These are phyloP conservation scores for Vandiemenella viatica DNA, from an alignment of 2,888 invertebrate genomes.

Conservation along the genomic window DNA sequence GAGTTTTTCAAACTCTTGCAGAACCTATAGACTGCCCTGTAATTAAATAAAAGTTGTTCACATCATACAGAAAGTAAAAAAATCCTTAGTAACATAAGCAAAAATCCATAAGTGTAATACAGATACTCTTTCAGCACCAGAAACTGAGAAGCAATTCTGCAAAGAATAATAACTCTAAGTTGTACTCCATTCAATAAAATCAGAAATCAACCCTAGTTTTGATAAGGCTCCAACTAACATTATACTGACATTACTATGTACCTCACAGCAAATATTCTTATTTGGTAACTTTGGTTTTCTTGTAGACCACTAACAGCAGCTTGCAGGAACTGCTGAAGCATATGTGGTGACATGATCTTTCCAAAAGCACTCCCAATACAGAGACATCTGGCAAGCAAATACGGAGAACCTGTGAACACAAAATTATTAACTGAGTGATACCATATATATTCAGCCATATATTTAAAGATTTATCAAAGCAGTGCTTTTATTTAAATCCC, in stretches of 20 bases:
- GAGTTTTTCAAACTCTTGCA: conserved; percentile 35
- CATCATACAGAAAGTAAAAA: neutral
- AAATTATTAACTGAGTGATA: too few relatives aligned
- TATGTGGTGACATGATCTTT: conserved; percentile 32
- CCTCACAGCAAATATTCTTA: conserved; percentile 37
- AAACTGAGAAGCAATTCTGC: too few relatives aligned
- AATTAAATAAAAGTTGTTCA: neutral
- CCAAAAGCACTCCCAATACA: conserved; percentile 39
- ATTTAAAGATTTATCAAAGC: too few relatives aligned
- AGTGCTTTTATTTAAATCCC: too few relatives aligned
- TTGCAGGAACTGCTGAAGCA: conserved; percentile 32
- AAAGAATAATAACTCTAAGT: too few relatives aligned
- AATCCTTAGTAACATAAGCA: too few relatives aligned
- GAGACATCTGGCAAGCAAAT: conserved; percentile 39
- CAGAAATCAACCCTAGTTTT: too few relatives aligned
- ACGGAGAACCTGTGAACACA: conserved; percentile 28
- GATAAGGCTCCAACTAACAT: too few relatives aligned
- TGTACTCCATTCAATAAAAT: too few relatives aligned
- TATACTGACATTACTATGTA: conserved; percentile 6
- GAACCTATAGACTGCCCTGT: conserved; percentile 32
- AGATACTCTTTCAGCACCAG: too few relatives aligned
- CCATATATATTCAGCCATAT: too few relatives aligned
- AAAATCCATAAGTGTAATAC: too few relatives aligned
- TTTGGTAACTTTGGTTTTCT: conserved; percentile 34
- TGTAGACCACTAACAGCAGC: conserved; percentile 38